Evolutionary conservation across 2,888 invertebrate genomes (phyloP).

Genomic region (Phragmatobia fuliginosa): DNA sequence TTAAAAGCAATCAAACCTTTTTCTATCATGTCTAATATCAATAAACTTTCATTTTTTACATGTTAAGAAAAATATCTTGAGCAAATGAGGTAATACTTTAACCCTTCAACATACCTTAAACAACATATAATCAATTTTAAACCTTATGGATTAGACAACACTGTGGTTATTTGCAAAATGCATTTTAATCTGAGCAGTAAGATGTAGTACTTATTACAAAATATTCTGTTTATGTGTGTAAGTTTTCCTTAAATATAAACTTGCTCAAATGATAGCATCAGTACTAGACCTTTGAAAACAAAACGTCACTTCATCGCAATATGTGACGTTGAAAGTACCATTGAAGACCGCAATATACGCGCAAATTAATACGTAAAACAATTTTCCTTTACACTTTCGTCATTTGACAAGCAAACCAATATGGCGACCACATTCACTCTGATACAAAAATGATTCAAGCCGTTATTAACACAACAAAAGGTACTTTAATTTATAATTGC

Average conservation of each 20-base stretch:
- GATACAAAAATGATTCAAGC: conserved; percentile 40
- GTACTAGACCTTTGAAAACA: conserved; percentile 2
- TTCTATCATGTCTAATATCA: conserved; percentile 52
- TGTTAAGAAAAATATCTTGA: conserved; percentile 10
- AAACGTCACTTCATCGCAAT: conserved; percentile 5
- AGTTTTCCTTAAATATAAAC: not conserved
- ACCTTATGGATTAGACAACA: not conserved
- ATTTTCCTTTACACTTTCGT: conserved; percentile 24
- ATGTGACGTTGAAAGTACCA: conserved; percentile 12
- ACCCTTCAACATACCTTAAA: not conserved
- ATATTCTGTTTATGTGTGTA: too few relatives aligned
- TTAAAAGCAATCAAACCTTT: conserved; percentile 72
- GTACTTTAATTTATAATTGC: conserved; percentile 51
- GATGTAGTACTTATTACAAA: not conserved
- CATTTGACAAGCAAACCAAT: conserved; percentile 12
- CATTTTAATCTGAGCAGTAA: not conserved
- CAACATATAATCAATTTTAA: not conserved
- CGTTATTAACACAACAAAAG: conserved; percentile 46
- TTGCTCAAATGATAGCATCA: not conserved
- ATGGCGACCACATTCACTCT: conserved; percentile 48
- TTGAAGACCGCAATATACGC: conserved; percentile 20
- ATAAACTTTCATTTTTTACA: conserved; percentile 51
- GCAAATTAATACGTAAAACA: conserved; percentile 12
- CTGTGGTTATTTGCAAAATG: not conserved
- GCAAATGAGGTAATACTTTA: not conserved